Evolutionary conservation across 1,140 invertebrate genomes (phyloP).

Genomic region (Monomorium pharaonis): DNA sequence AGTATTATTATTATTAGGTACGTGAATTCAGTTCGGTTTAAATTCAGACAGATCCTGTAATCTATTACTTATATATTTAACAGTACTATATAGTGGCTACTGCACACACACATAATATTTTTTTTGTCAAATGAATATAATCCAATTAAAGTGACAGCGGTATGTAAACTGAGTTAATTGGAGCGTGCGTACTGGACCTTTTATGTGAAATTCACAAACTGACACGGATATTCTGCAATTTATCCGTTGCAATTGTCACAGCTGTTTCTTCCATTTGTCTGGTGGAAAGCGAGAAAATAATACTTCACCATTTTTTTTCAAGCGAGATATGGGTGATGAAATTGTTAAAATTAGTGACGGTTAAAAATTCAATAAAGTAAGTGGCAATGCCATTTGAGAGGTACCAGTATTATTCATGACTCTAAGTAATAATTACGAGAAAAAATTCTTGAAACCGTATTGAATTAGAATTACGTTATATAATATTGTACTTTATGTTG

Average conservation of each 20-base stretch:
- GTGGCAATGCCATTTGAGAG: neutral
- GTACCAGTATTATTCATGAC: neutral
- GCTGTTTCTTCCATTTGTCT: constrained; percentile 1
- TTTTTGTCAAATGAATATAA: constrained; percentile 22
- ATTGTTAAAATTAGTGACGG: neutral
- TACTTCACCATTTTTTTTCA: neutral
- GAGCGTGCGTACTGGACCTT: constrained; percentile 40
- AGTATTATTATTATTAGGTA: constrained; percentile 19
- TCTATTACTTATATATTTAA: neutral
- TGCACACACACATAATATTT: constrained; percentile 17
- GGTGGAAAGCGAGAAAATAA: constrained; percentile 29
- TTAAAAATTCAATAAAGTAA: neutral
- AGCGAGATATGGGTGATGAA: neutral
- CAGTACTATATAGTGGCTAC: neutral
- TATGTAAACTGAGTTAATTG: constrained; percentile 45
- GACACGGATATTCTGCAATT: constrained; percentile 48
- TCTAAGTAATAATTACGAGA: constrained; percentile 11
- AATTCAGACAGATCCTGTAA: neutral
- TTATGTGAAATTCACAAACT: constrained; percentile 41
- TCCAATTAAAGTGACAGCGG: constrained; percentile 33
- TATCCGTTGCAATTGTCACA: constrained; percentile 41
- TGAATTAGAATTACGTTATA: neutral
- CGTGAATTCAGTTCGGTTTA: neutral
- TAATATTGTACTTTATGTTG: neutral
- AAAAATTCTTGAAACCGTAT: neutral